Evolutionary conservation across 2,113 vertebrate genomes (phyloP), one percentile per base, ranked within the genome.

Genomic region (Dipodomys merriami): DNA sequence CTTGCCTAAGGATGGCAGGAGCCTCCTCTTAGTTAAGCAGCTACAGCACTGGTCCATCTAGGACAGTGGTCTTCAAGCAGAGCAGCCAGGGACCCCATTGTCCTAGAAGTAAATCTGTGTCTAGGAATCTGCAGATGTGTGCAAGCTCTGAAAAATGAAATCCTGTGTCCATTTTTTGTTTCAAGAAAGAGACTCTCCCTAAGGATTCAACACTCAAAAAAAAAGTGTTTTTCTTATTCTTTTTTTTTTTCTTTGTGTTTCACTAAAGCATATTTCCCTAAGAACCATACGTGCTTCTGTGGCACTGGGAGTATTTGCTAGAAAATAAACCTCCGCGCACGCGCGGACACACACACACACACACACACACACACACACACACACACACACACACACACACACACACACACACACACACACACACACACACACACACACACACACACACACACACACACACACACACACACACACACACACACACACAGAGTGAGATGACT

Each of bases 291-390:
- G 49, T 88, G 78, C 76, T 85, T 90, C 30, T 73, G 60, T 33
- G 89, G 60, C 81, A 39, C 89, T 30, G 23, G 57, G 57, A 72
- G 67, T 27, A 35, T 89, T 92, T 44, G 69, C 72, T 64, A 57
- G 93, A 73, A 95, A 95, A 95, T 79, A 94, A 91, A 95, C 88
- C 82, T 91, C n/a, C n/a, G n/a, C n/a, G n/a, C n/a, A n/a, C n/a
- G n/a, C n/a, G n/a, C n/a, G n/a, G n/a, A n/a, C n/a, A n/a, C n/a
- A n/a, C n/a, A n/a, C n/a, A n/a, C n/a, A n/a, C n/a, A n/a, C n/a
- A n/a, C n/a, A n/a, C n/a, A n/a, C n/a, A n/a, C n/a, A n/a, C n/a
- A n/a, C n/a, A n/a, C n/a, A n/a, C n/a, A n/a, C n/a, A n/a, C n/a
- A n/a, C n/a, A n/a, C n/a, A n/a, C n/a, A n/a, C n/a, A n/a, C n/a